Conservation (phyloP, 1,140 invertebrate genomes). For the Trypoxylus dichotomus region DNA sequence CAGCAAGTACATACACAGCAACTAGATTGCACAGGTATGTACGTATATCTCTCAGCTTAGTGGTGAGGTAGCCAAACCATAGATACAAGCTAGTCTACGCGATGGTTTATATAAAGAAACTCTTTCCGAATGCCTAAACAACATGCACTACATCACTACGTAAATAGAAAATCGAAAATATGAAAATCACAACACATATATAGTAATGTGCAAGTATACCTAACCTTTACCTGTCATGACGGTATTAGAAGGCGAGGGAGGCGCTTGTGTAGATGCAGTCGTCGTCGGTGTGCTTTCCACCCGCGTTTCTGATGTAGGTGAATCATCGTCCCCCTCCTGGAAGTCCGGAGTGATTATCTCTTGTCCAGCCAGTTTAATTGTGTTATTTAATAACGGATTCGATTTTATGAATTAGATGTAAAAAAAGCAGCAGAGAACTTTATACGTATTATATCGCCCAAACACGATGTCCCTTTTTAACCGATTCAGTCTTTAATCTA, state of each 20-base stretch:
- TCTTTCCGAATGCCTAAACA: too few relatives aligned
- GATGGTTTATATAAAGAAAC: too few relatives aligned
- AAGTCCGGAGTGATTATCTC: slow-evolving; percentile 49
- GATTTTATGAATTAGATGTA: background rate
- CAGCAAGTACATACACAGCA: too few relatives aligned
- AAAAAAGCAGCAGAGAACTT: background rate
- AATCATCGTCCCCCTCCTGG: slow-evolving; percentile 49
- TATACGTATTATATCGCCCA: background rate
- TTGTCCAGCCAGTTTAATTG: slow-evolving; percentile 47
- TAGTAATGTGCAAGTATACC: slow-evolving; percentile 28
- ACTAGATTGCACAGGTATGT: too few relatives aligned
- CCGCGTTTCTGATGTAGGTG: slow-evolving; percentile 33
- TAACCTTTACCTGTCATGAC: slow-evolving; percentile 50
- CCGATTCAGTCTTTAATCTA: slow-evolving; percentile 5
- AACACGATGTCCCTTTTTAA: background rate
- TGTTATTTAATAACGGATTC: background rate
- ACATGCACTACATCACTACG: background rate
- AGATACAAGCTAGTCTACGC: too few relatives aligned
- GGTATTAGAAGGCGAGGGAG: slow-evolving; percentile 47
- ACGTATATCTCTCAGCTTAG: too few relatives aligned
- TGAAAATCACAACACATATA: slow-evolving; percentile 19
- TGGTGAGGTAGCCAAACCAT: too few relatives aligned
- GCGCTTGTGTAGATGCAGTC: slow-evolving; percentile 30
- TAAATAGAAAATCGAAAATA: background rate
- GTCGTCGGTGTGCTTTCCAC: slow-evolving; percentile 32